phyloP scores from a whole-genome alignment of 2,888 invertebrate genomes.

The Amiota mariae region DNA sequence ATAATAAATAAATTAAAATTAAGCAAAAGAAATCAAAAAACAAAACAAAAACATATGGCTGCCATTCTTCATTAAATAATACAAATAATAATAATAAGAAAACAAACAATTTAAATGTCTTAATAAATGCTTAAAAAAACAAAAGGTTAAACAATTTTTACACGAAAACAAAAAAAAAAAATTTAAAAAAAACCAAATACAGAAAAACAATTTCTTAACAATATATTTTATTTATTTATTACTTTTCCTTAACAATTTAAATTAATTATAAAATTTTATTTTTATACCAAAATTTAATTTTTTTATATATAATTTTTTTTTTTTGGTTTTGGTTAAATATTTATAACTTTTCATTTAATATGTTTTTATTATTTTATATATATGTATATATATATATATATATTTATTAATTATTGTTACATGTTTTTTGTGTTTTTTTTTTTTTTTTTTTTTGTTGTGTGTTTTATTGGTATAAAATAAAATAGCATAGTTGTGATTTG shows the following conservation, averaged over 20 bases:
- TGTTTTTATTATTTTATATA: conserved; percentile 1
- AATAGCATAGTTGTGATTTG: neutral
- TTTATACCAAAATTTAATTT: neutral
- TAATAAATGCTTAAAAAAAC: too few relatives aligned
- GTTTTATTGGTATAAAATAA: neutral
- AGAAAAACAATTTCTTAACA: conserved; percentile 24
- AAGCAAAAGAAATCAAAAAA: conserved; percentile 15
- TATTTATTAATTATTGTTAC: conserved; percentile 13
- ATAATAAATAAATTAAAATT: conserved; percentile 23
- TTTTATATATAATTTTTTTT: conserved; percentile 5
- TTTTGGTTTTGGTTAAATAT: conserved; percentile 12
- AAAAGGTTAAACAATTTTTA: neutral
- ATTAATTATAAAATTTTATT: conserved; percentile 7
- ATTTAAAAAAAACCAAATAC: conserved; percentile 3
- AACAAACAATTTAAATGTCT: too few relatives aligned
- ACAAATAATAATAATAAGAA: too few relatives aligned
- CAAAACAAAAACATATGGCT: conserved; percentile 28
- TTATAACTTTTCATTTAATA: neutral
- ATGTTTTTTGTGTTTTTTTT: conserved; percentile 3
- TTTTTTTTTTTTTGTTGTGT: neutral
- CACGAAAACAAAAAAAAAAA: neutral
- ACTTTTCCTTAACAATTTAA: conserved; percentile 20
- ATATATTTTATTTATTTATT: conserved; percentile 11
- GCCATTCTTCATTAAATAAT: conserved; percentile 3
- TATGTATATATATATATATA: neutral